Evolutionary conservation across 2,797 vertebrate species (phyloP).

Genomic region (Gallinago nigripennis): DNA sequence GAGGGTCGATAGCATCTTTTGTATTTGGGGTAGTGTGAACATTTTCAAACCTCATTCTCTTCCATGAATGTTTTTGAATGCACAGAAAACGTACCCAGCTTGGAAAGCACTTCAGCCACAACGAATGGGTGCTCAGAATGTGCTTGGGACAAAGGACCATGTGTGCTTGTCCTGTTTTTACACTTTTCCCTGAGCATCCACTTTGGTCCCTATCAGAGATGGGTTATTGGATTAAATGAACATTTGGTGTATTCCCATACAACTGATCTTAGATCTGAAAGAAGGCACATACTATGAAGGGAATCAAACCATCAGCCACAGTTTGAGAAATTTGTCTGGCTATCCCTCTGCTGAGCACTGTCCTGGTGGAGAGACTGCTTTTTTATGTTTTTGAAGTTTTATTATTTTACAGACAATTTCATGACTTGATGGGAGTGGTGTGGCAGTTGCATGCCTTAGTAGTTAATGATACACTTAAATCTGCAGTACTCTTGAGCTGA

Average conservation of each 20-base stretch:
- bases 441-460: neutral
- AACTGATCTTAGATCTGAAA: neutral
- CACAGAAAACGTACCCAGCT: neutral
- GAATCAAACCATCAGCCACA: neutral
- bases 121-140: neutral
- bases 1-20: neutral
- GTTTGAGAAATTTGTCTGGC: neutral
- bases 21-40: rapidly evolving
- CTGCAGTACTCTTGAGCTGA: neutral
- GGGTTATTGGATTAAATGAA: neutral
- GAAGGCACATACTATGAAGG: neutral
- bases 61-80: neutral
- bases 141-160: neutral
- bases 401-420: neutral
- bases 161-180: neutral
- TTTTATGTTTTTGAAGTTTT: neutral
- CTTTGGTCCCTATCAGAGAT: neutral
- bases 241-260: neutral
- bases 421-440: neutral
- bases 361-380: neutral
- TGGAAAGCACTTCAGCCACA: neutral
- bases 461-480: neutral
- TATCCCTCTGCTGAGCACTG: neutral
- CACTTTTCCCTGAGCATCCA: neutral
- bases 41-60: neutral